Base-by-base conservation (phyloP, 2,797 vertebrate genomes). In the Semotilus atromaculatus region DNA sequence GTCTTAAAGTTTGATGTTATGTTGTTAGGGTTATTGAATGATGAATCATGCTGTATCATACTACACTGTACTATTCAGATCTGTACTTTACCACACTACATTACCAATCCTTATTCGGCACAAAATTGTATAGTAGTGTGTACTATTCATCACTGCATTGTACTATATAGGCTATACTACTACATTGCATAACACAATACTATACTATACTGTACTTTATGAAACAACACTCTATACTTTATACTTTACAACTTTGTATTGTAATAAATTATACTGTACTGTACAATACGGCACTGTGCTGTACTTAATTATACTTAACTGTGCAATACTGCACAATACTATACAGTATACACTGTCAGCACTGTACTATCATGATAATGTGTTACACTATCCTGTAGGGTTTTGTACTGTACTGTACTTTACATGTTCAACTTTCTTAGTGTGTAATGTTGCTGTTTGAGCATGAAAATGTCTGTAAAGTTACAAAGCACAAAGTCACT, bases 21-120 rank as follows among this genome's bases (percentile, higher is more conserved):
- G 78, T 68, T 80, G 78, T 68, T 80, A 79, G 29, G 64, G 29
- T 68, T 80, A 53, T 80, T 55, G 64, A 80, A 80, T 38, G 45
- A 19, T 80, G 29, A 80, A 38, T 38, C 64, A 16, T 62, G 7
- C 29, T 23, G 29, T 31, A 29, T 62, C 26, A 18, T 64, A 5
- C 55, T 58, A 60, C 60, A 64, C 40, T 79, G 18, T 21, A 8
- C 0, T 40, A 5, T 79, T 21, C 40, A 66, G 26, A 66, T 66
- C 40, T 79, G 40, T 8, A 23, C 34, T 60, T 9, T 29, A 5
- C 23, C n/a, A 29, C 26, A 45, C 38, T 34, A 78, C 38, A 31
- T 14, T 48, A 4, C n/a, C 58, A 62, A 58, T 16, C 8, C 29
- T 18, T 75, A 14, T 36, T 58, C 23, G 1, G 21, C 1, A 16